Conservation (phyloP, 2,113 vertebrate genomes). For the Myotis lucifugus region DNA sequence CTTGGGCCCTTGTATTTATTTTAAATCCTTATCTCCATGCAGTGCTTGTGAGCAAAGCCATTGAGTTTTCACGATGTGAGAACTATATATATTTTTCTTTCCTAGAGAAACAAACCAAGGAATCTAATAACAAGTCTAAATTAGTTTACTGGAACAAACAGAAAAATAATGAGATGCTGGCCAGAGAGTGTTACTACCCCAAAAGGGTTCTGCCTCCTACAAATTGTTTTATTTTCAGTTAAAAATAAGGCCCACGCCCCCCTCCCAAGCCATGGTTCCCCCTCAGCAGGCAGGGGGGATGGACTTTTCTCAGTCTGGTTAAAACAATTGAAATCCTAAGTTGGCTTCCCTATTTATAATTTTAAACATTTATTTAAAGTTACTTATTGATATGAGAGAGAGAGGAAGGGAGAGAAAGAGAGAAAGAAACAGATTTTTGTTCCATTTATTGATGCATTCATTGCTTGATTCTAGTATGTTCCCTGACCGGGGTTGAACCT, state of each 20-base stretch:
- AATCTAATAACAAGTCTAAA: not conserved
- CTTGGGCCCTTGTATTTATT: not conserved
- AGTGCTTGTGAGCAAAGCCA: slow-evolving; percentile 1
- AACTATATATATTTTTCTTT: slow-evolving; percentile 28
- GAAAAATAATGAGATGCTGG: not conserved
- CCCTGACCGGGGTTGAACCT: too few relatives aligned
- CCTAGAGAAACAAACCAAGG: not conserved
- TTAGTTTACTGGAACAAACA: not conserved
- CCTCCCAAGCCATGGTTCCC: not conserved
- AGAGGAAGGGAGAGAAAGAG: too few relatives aligned
- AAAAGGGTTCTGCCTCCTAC: not conserved
- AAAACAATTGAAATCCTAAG: not conserved
- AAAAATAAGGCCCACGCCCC: not conserved
- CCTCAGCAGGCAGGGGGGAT: not conserved
- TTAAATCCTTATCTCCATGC: slow-evolving; percentile 38
- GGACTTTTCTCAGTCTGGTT: not conserved
- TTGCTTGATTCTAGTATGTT: not conserved
- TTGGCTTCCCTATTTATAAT: not conserved
- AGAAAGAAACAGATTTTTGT: not conserved
- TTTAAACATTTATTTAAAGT: not conserved
- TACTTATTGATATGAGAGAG: too few relatives aligned
- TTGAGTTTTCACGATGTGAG: not conserved
- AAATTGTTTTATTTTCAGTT: not conserved
- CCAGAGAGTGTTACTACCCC: not conserved
- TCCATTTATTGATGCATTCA: not conserved